Evolutionary conservation across 2,888 invertebrate species (phyloP), one percentile per base, ranked within the genome.

Genomic region (Dynastes tityus): DNA sequence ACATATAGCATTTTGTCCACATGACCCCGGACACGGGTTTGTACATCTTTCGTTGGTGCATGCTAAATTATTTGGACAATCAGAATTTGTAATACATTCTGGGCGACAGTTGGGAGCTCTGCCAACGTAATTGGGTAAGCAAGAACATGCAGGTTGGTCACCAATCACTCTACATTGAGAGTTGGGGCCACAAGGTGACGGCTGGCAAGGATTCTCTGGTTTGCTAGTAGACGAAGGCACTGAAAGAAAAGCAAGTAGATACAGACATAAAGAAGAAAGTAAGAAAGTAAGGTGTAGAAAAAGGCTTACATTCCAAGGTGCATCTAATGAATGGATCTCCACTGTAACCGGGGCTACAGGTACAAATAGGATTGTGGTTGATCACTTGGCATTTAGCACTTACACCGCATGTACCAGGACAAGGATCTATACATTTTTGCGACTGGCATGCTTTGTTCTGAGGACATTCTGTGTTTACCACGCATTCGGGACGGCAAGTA

Each of bases 41-140:
- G 92, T 91, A 86, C 97, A 97, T 80, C 93, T 93, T 86, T 95
- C 94, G 85, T 95, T 94, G 80, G 93, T 90, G 85, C 97, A 97
- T 78, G 96, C 95, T 80, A 95, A 91, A 85, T 95, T 94, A 84
- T 93, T 94, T 1, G 95, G 92, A 86, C 97, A 97, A 88, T 96
- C 96, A 8, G 94, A 93, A 85, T 94, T 92, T 81, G 93, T 93
- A 2, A 93, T 93, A 86, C 96, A 96, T 88, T 96, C 96, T 0
- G 96, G 95, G 84, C 96, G 91, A 86, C 96, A 97, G 85, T 95
- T 95, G 40, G 96, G 96, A 73, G 97, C 95, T 83, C 96, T 92
- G 80, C 97, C 97, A 70, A 96, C 91, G 86, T 94, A 96, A 86
- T 95, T 94, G 37, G 92, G 90, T 82, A 94, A 89, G 88, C 96